Percentiles rank a stretch among this genome's conserved stretches.
phyloP scores from a whole-genome alignment of 2,888 invertebrate species.

The Pogonocherus hispidulus region DNA sequence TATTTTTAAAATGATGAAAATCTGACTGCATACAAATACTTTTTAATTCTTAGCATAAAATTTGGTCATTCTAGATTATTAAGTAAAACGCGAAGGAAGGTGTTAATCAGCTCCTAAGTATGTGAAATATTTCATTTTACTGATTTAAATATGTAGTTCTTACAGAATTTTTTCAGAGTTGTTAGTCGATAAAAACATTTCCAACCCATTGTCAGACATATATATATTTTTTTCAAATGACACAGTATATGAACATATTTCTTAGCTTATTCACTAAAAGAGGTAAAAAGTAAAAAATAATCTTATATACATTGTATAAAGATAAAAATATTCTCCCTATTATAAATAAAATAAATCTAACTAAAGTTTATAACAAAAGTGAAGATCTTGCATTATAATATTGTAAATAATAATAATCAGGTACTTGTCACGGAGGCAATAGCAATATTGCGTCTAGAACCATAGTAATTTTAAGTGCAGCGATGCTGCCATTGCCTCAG shows the following conservation, averaged over 20 bases:
- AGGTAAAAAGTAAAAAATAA: slow-evolving; percentile 29
- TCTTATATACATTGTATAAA: slow-evolving; percentile 37
- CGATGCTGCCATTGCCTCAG: slow-evolving; percentile 51
- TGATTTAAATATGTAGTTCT: no score
- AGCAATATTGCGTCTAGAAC: slow-evolving; percentile 33
- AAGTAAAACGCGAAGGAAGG: no score
- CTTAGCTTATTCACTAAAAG: slow-evolving; percentile 16
- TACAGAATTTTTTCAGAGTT: no score
- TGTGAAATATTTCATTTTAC: no score
- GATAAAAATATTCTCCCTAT: slow-evolving; percentile 46
- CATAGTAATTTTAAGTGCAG: slow-evolving; percentile 10
- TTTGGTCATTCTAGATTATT: no score
- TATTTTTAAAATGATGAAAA: no score
- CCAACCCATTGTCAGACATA: no score
- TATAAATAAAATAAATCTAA: slow-evolving; percentile 48
- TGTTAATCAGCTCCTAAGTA: no score
- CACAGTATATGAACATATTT: slow-evolving; percentile 3
- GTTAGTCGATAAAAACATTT: no score
- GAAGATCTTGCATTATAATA: slow-evolving; percentile 38
- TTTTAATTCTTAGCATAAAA: no score
- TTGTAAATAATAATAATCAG: slow-evolving; percentile 54
- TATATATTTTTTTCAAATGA: slow-evolving; percentile 13
- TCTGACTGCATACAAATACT: no score
- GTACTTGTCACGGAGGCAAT: slow-evolving; percentile 56
- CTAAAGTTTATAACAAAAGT: slow-evolving; percentile 39